Evolutionary conservation across 1,140 invertebrate species (phyloP).

Genomic region (Drosophila santomea): DNA sequence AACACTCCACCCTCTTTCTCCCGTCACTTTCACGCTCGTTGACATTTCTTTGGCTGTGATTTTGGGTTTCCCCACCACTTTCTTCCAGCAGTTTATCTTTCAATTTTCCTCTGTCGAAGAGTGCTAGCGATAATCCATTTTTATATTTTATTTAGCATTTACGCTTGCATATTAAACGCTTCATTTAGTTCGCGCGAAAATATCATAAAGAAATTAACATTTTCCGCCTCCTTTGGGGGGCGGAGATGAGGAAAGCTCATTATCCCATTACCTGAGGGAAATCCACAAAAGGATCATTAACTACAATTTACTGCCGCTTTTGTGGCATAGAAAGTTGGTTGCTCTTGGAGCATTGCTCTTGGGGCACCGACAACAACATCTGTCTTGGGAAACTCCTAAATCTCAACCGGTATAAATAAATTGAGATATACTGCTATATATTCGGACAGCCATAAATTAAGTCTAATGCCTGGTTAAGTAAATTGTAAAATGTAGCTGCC

Average conservation of each 20-base stretch:
- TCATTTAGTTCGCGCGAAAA: slow-evolving; percentile 44
- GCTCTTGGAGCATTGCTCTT: not conserved
- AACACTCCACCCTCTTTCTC: not conserved
- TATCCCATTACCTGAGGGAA: slow-evolving; percentile 41
- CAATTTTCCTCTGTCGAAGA: slow-evolving; percentile 38
- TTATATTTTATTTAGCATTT: slow-evolving; percentile 75
- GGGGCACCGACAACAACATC: slow-evolving; percentile 2
- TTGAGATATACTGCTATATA: slow-evolving; percentile 5
- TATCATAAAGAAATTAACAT: slow-evolving; percentile 56
- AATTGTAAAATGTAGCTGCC: not conserved
- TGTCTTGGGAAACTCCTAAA: slow-evolving; percentile 30
- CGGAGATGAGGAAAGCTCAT: slow-evolving; percentile 15
- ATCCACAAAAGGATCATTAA: slow-evolving; percentile 47
- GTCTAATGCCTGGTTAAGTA: too few species aligned
- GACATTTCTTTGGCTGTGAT: slow-evolving; percentile 63
- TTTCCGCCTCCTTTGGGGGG: slow-evolving; percentile 11
- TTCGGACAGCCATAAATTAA: not conserved
- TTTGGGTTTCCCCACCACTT: slow-evolving; percentile 8
- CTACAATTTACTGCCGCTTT: slow-evolving; percentile 35
- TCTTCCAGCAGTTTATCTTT: slow-evolving; percentile 38
- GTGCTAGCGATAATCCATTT: slow-evolving; percentile 62
- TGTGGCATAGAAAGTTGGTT: slow-evolving; percentile 30
- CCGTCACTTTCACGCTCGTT: slow-evolving; percentile 71
- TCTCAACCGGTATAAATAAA: slow-evolving; percentile 21
- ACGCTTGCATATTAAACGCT: slow-evolving; percentile 41